Evolutionary conservation across 2,797 vertebrate species (phyloP).

Genomic region (Phoeniculus purpureus): DNA sequence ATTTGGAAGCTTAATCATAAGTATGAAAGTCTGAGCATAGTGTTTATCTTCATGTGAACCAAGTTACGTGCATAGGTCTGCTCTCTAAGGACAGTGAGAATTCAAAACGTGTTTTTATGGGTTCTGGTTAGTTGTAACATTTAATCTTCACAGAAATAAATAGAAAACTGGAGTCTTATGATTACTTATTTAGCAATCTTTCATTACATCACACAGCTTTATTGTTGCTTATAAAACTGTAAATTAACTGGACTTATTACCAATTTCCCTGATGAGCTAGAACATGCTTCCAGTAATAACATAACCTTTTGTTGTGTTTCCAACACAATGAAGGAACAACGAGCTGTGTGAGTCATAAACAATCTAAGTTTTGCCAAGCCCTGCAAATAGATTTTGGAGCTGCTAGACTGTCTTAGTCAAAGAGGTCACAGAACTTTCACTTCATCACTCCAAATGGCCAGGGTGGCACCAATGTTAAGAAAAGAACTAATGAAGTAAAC

Average conservation of each 20-base stretch:
- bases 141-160: not conserved
- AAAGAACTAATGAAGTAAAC: not conserved
- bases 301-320: not conserved
- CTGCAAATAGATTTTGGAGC: not conserved
- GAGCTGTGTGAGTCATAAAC: not conserved
- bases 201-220: not conserved
- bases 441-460: not conserved
- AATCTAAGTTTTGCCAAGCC: not conserved
- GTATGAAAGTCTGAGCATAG: not conserved
- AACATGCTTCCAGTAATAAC: not conserved
- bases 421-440: not conserved
- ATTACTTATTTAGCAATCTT: not conserved
- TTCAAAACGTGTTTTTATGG: not conserved
- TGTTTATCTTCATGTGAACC: not conserved
- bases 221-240: not conserved
- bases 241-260: slow-evolving; percentile 15
- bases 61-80: not conserved
- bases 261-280: not conserved
- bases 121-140: not conserved
- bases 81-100: not conserved
- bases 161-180: not conserved
- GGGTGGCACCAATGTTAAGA: not conserved
- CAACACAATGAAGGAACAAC: not conserved
- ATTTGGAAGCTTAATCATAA: not conserved
- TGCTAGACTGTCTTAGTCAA: not conserved